Conservation (phyloP, 23 tunicate species). For the Pegea sp. region DNA sequence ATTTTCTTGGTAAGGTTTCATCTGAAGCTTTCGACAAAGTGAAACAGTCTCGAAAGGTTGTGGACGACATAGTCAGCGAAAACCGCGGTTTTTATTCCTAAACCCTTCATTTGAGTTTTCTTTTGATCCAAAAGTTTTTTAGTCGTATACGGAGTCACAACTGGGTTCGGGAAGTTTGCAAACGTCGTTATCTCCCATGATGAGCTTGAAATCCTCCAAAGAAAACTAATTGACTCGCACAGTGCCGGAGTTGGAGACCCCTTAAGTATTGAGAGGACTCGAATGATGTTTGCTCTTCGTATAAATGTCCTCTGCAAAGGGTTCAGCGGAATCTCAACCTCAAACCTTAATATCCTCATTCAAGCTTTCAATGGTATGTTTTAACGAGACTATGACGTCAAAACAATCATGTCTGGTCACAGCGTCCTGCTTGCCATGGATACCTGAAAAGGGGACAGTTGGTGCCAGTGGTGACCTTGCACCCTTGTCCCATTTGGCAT, state of each 20-base stretch:
- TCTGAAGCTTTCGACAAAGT: slow-evolving; percentile 21
- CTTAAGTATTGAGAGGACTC: slow-evolving; percentile 32
- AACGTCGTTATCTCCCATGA: slow-evolving; percentile 26
- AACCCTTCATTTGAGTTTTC: too few species aligned
- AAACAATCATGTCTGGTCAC: background rate
- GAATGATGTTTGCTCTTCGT: slow-evolving; percentile 82
- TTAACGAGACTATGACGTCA: background rate
- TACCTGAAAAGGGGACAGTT: slow-evolving; percentile 89
- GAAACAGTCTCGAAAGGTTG: slow-evolving; percentile 28
- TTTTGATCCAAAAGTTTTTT: too few species aligned
- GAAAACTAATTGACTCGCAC: slow-evolving; percentile 74
- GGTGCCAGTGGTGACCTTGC: slow-evolving; percentile 95
- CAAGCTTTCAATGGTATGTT: slow-evolving; percentile 60
- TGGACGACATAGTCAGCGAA: slow-evolving; percentile 58
- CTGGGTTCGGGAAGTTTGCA: slow-evolving; percentile 87
- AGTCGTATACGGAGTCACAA: slow-evolving; percentile 83
- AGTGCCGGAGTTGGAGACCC: slow-evolving; percentile 83
- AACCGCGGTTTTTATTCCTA: background rate
- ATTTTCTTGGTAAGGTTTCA: slow-evolving; percentile 15
- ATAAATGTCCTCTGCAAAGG: slow-evolving; percentile 80
- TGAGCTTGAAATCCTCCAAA: slow-evolving; percentile 37
- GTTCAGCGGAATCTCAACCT: slow-evolving; percentile 56
- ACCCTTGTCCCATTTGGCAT: slow-evolving; percentile 75
- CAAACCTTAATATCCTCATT: slow-evolving; percentile 19
- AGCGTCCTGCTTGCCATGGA: slow-evolving; percentile 79